Conservation (phyloP, 2,888 invertebrate species). For the Amblyteles armatorius region DNA sequence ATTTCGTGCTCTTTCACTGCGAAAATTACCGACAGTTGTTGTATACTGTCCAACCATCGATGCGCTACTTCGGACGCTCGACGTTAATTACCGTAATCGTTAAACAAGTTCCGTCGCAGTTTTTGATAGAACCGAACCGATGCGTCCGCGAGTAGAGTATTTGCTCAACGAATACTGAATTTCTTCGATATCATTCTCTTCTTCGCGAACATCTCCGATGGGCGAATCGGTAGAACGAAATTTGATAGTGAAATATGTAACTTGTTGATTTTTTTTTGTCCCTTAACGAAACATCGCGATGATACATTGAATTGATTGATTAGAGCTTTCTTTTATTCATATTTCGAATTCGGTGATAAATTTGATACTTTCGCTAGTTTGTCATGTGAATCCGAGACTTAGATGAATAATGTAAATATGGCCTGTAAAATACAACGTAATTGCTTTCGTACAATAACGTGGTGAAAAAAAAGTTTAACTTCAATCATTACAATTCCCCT, state of each 20-base stretch:
- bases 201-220: conserved; percentile 14
- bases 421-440: conserved; percentile 43
- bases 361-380: conserved; percentile 9
- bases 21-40: conserved; percentile 13
- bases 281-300: conserved; percentile 6
- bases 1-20: conserved; percentile 6
- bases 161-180: conserved; percentile 15
- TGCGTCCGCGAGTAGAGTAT: not conserved
- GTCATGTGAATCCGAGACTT: conserved; percentile 21
- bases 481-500: not conserved
- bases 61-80: not conserved
- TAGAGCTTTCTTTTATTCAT: not conserved
- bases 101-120: conserved; percentile 32
- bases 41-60: not conserved
- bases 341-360: not conserved
- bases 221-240: conserved; percentile 39
- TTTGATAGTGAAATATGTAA: conserved; percentile 47
- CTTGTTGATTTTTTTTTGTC: conserved; percentile 46
- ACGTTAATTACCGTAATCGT: conserved; percentile 16
- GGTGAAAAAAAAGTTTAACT: not conserved
- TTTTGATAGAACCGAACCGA: conserved; percentile 2
- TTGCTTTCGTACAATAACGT: conserved; percentile 21
- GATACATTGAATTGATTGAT: conserved; percentile 8
- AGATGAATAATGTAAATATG: conserved; percentile 59
- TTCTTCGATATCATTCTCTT: conserved; percentile 10